These are phyloP conservation scores for Falco columbarius DNA, from an alignment of 2,797 vertebrate species.

Conservation along the genomic window DNA sequence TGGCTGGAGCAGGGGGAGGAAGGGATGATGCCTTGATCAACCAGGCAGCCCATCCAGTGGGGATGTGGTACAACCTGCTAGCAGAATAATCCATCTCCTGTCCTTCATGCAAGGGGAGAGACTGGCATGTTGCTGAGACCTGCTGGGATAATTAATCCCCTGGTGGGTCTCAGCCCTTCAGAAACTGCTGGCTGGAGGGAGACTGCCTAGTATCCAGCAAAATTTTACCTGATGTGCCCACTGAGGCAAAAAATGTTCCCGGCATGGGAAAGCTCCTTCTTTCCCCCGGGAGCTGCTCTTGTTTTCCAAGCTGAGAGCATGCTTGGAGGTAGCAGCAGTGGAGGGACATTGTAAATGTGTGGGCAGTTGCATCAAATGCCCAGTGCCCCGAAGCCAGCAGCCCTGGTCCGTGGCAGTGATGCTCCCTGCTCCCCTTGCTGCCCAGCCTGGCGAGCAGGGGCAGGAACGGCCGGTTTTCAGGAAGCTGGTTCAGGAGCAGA, in stretches of 20 bases:
- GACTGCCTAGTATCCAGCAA: not conserved
- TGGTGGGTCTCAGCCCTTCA: not conserved
- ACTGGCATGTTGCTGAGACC: not conserved
- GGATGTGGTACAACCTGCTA: not conserved
- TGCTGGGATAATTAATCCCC: not conserved
- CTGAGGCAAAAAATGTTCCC: not conserved
- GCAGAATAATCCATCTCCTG: not conserved
- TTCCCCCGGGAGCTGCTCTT: not conserved
- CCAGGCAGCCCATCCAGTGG: not conserved
- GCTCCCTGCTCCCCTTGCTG: not conserved
- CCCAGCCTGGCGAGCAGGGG: fast-evolving
- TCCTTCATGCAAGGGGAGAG: not conserved
- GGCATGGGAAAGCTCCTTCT: not conserved
- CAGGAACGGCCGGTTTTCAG: not conserved
- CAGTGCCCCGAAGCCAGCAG: fast-evolving
- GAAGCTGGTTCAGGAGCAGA: not conserved
- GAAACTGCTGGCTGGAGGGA: not conserved
- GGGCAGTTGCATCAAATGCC: not conserved
- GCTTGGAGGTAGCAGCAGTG: not conserved
- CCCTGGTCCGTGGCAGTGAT: not conserved
- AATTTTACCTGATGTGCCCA: not conserved
- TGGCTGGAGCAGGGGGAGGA: not conserved
- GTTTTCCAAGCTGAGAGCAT: fast-evolving
- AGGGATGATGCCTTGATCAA: not conserved
- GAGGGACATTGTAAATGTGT: fast-evolving